These are phyloP conservation scores for Drosophila mayri DNA, from an alignment of 1,140 invertebrate genomes.

Conservation along the genomic window DNA sequence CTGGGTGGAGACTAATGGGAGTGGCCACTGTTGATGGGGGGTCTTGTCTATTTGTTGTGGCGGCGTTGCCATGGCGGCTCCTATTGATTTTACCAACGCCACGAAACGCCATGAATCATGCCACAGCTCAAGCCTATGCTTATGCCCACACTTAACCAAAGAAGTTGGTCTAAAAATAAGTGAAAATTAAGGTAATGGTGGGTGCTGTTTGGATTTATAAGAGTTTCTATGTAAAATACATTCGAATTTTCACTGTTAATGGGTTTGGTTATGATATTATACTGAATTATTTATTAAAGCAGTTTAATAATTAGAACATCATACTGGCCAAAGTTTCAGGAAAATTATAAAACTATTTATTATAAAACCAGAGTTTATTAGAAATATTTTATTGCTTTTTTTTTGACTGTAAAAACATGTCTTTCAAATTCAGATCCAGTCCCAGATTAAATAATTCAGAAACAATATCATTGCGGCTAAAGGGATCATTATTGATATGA, in stretches of 20 bases:
- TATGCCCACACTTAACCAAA: constrained; percentile 2
- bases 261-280: not conserved
- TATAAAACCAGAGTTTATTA: not conserved
- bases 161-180: constrained; percentile 7
- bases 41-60: constrained; percentile 74
- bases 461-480: not conserved
- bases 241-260: not conserved
- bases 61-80: constrained; percentile 71
- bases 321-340: not conserved
- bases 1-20: constrained; percentile 19
- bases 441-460: not conserved
- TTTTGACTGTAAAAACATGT: not conserved
- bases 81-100: constrained; percentile 71
- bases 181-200: not conserved
- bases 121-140: constrained; percentile 37
- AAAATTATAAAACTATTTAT: not conserved
- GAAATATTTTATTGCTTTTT: too few species aligned
- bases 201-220: not conserved
- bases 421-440: not conserved
- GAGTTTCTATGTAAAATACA: too few species aligned
- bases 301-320: not conserved
- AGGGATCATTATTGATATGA: not conserved
- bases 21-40: constrained; percentile 52
- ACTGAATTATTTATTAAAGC: not conserved
- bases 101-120: constrained; percentile 58